Conservation (phyloP, 2,113 vertebrate genomes). For the Boulengeromyrus knoepffleri region DNA sequence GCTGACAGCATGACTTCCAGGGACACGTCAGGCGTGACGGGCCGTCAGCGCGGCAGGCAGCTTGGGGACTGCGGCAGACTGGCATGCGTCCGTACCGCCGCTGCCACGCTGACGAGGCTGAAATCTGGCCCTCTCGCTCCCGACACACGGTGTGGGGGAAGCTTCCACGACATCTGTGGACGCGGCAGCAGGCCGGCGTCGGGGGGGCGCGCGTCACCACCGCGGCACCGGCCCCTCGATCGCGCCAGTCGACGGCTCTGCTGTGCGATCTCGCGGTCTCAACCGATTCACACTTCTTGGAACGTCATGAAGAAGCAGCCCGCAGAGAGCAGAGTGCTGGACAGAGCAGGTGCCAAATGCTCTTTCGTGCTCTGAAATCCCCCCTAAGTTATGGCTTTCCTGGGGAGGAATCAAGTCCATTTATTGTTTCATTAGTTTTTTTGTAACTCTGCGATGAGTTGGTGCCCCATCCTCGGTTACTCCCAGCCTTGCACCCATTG, state of each 20-base stretch:
- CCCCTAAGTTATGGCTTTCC: neutral
- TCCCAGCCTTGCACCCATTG: neutral
- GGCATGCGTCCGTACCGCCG: neutral
- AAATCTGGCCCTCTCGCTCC: neutral
- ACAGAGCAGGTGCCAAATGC: neutral
- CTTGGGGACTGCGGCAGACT: neutral
- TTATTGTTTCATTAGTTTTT: neutral
- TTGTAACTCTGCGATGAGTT: neutral
- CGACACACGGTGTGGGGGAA: neutral
- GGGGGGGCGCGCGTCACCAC: neutral
- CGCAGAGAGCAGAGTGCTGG: neutral
- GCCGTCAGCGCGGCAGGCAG: neutral
- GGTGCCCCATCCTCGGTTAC: neutral
- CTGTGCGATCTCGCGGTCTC: neutral
- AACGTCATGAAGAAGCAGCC: neutral
- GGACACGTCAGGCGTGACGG: conserved; percentile 4
- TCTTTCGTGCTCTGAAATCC: neutral
- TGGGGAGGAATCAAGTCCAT: neutral
- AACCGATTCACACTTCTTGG: neutral
- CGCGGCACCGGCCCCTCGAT: neutral
- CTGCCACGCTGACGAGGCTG: conserved; percentile 11
- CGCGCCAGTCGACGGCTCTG: neutral
- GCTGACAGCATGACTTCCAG: conserved; percentile 19
- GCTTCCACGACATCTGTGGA: conserved; percentile 1
- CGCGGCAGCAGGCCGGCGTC: neutral